Base-by-base conservation (phyloP, 2,888 invertebrate genomes). In the Melipona beecheii region DNA sequence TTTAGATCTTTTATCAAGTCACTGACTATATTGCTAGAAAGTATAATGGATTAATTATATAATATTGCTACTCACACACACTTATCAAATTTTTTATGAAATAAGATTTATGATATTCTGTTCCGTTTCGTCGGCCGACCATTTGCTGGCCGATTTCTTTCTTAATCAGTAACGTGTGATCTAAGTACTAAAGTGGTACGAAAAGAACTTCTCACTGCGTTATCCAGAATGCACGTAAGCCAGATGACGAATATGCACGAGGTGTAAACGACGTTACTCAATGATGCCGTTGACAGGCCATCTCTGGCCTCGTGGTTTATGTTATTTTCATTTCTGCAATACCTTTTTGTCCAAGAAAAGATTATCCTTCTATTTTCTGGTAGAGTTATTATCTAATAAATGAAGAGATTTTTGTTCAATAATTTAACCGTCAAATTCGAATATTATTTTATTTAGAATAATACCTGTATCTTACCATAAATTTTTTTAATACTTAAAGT, bases 221-320 rank as follows among this genome's bases (percentile, higher is more conserved):
- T 80, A 83, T 85, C 71, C 76, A 86, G 88, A 90, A 91, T 89
- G 87, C 87, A 82, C 85, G 82, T 88, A 87, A 88, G 78, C 62
- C 78, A 75, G 84, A 84, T 83, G 85, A 89, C 85, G 89, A 87
- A 84, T 83, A 83, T 87, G 82, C 90, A 91, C 81, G 90, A 90
- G 87, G 93, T 93, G 93, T 90, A 92, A 93, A 90, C 85, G 88
- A 91, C 93, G 91, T 91, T 92, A 92, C 93, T 93, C 92, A 93
- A 92, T 87, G 92, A 87, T 72, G 83, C 81, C 78, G 93, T 89
- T 91, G 93, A 93, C 93, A 93, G 83, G 93, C 90, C 77, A 75
- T 84, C 84, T 90, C 74, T 87, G 56, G 60, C 75, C 56, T 43
- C 27, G 15, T 56, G 75, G 77, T 78, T 78, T 75, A 50, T 72